Evolutionary conservation across 2,113 vertebrate species (phyloP).

Genomic region (Phyllopteryx taeniolatus): DNA sequence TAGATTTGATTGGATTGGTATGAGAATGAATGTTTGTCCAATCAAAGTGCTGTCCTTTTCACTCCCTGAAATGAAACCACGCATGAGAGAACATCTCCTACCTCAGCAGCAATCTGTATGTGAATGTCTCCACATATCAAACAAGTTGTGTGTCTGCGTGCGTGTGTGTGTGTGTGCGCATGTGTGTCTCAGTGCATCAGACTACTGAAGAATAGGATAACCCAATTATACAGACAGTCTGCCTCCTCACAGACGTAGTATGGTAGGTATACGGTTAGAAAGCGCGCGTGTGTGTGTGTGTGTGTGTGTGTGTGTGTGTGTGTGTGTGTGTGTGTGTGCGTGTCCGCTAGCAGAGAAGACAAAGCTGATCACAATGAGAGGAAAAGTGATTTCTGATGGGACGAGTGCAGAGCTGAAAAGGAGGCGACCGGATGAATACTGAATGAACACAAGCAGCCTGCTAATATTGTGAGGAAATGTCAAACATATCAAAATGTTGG

Average conservation of each 20-base stretch:
- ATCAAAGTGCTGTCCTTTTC: constrained; percentile 15
- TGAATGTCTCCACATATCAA: constrained; percentile 56
- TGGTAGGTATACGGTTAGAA: constrained; percentile 45
- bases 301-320: constrained; percentile 14
- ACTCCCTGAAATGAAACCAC: constrained; percentile 37
- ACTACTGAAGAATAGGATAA: constrained; percentile 67
- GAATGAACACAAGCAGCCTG: constrained; percentile 24
- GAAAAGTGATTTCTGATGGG: constrained; percentile 58
- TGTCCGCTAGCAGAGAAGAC: constrained; percentile 23
- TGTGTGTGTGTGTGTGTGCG: constrained; percentile 15
- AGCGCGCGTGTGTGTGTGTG: constrained; percentile 24
- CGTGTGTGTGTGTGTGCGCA: constrained; percentile 39
- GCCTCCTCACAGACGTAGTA: constrained; percentile 67
- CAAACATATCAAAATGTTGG: constrained; percentile 55
- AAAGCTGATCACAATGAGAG: constrained; percentile 43
- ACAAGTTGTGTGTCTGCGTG: constrained; percentile 19
- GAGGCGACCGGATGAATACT: constrained; percentile 18
- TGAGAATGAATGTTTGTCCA: not conserved
- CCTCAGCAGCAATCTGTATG: constrained; percentile 58
- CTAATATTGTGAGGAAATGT: constrained; percentile 29
- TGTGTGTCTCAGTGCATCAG: constrained; percentile 68
- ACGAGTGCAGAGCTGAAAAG: constrained; percentile 26
- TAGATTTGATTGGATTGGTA: constrained; percentile 1
- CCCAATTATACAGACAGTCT: constrained; percentile 72
- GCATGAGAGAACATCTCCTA: constrained; percentile 47